These are phyloP conservation scores for Zaprionus capensis DNA, from an alignment of 1,140 invertebrate species.

Conservation along the genomic window DNA sequence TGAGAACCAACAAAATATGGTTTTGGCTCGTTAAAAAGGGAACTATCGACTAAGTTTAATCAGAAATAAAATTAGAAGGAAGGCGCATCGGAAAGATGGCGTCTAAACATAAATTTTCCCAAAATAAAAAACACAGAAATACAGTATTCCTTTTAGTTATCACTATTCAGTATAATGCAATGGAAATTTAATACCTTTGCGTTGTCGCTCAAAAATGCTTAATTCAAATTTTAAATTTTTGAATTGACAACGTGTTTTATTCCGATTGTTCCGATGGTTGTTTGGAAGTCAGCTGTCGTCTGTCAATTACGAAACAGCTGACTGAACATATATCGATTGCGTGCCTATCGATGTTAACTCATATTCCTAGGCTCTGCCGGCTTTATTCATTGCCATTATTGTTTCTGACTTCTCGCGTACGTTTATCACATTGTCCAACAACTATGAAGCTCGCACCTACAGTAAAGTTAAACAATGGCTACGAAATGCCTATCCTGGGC, in stretches of 20 bases:
- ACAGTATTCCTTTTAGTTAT: background rate
- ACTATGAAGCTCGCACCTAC: slow-evolving; percentile 75
- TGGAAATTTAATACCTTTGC: background rate
- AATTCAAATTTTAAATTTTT: background rate
- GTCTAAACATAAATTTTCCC: too few species aligned
- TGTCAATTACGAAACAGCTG: background rate
- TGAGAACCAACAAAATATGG: too few species aligned
- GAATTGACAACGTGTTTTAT: background rate
- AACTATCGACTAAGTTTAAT: too few species aligned
- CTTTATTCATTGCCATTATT: slow-evolving; percentile 1
- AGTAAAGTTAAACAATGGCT: slow-evolving; percentile 86
- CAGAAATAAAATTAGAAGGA: too few species aligned
- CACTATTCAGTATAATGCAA: background rate
- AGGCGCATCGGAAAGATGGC: too few species aligned
- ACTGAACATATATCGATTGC: background rate
- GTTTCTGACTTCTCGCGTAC: background rate
- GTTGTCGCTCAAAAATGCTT: background rate
- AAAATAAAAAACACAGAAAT: background rate
- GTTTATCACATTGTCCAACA: background rate
- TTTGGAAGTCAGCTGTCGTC: background rate
- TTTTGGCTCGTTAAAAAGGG: too few species aligned
- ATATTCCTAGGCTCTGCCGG: slow-evolving; percentile 1
- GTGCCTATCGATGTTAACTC: background rate
- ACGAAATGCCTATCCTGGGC: slow-evolving; percentile 87
- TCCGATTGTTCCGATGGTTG: background rate